Percentiles rank a stretch among this genome's conserved stretches.
These are phyloP conservation scores for Drosophila nebulosa DNA, from an alignment of 1,140 invertebrate species.

Conservation along the genomic window DNA sequence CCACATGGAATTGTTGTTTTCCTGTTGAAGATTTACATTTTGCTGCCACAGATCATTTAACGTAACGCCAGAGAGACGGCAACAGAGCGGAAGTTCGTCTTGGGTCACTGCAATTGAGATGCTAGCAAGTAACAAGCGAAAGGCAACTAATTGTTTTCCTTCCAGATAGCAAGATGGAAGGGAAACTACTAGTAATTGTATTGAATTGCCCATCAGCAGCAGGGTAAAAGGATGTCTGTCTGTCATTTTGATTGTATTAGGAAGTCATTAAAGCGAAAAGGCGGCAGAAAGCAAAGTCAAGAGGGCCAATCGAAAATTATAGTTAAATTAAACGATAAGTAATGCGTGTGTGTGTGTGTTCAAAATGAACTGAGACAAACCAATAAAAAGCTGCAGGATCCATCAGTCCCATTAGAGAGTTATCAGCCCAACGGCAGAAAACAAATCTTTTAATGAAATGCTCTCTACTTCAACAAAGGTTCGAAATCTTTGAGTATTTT, in stretches of 20 bases:
- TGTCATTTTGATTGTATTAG: background rate
- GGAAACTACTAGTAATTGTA: background rate
- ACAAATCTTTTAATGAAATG: no score
- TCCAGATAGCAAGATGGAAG: background rate
- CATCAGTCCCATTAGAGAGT: no score
- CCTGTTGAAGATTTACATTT: constrained; percentile 16
- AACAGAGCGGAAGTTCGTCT: constrained; percentile 40
- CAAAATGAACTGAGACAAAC: no score
- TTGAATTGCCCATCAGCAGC: background rate
- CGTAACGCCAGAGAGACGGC: constrained; percentile 15
- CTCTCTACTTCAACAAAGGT: no score
- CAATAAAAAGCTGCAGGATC: no score
- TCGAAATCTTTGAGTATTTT: no score
- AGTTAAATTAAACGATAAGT: background rate
- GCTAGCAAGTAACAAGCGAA: background rate
- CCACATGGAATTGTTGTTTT: constrained; percentile 33
- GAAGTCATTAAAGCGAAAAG: background rate
- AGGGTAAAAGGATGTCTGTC: background rate
- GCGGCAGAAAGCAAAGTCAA: background rate
- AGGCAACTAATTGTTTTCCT: constrained; percentile 36
- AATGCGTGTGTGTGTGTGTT: no score
- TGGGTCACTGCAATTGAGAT: constrained; percentile 10
- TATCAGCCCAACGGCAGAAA: no score
- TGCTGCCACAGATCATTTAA: constrained; percentile 44
- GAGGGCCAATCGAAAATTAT: background rate